Conservation (phyloP, 2,797 vertebrate genomes). For the Schizopygopsis malacanthus region DNA sequence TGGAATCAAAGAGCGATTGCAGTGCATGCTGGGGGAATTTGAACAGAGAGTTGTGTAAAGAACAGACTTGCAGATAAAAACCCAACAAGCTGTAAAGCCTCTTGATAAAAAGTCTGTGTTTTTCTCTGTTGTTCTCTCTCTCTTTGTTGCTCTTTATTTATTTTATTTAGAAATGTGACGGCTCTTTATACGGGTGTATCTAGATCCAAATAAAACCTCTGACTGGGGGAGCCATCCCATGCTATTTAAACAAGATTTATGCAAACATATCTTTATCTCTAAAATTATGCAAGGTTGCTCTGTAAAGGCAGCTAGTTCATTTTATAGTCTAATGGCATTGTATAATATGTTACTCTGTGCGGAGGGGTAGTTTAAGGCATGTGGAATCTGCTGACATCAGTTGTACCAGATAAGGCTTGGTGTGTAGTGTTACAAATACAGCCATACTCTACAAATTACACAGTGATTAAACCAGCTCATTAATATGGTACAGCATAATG, state of each 20-base stretch:
- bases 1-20: neutral
- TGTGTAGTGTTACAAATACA: neutral
- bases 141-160: conserved; percentile 16
- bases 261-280: no score
- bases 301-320: conserved; percentile 5
- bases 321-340: conserved; percentile 30
- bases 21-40: conserved; percentile 41
- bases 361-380: neutral
- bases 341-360: conserved; percentile 13
- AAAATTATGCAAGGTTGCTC: neutral
- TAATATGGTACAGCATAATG: conserved; percentile 3
- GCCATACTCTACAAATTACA: neutral
- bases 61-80: conserved; percentile 26
- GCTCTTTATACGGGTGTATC: neutral
- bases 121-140: neutral
- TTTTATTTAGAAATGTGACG: conserved; percentile 17
- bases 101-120: conserved; percentile 1
- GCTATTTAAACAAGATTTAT: conserved; percentile 9
- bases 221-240: neutral
- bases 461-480: conserved; percentile 25
- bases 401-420: neutral
- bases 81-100: neutral
- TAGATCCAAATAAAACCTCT: neutral
- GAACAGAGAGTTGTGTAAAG: conserved; percentile 14
- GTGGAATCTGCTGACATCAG: conserved; percentile 22